Base-by-base conservation (phyloP, 2,888 invertebrate species). In the Calameuta pallipes region DNA sequence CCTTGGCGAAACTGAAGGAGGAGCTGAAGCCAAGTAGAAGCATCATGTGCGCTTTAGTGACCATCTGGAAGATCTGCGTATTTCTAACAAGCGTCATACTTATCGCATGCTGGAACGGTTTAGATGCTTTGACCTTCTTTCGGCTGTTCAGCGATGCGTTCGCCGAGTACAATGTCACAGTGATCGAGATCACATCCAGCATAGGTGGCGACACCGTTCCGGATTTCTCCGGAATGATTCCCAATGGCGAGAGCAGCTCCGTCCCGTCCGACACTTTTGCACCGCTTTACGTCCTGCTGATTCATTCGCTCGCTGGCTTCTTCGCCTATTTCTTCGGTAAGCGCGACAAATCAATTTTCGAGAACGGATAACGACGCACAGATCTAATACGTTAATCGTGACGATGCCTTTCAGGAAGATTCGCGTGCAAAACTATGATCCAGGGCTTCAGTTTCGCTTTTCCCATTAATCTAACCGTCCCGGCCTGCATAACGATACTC, bases 381-480 rank as follows among this genome's bases (percentile, higher is more conserved):
- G 36, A 3, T 41, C 12, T 15, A 11, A 12, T 56, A 15, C 12
- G 41, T 34, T 73, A 9, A 73, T 68, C 11, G 36, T 73, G 1
- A 33, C 15, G 30, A n/a, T 35, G 11, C n/a, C 9, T 34, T 85
- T 79, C 89, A 92, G 93, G 95, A 6, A 98, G 97, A 92, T 96
- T 97, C 84, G 96, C 97, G 0, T 97, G 97, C 92, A 97, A 96
- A 92, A 96, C 97, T 82, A 94, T 96, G 89, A 97, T 98, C 89
- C 98, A 98, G 90, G 94, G 95, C 77, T 95, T 97, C 89, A 96
- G 97, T 85, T 98, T 96, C 86, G 96, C 98, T 0, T 94, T 98
- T 81, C 97, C 98, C 0, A 92, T 98, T 70, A 95, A 94, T 86
- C 92, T 98, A 15, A 94, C 95, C 0, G 95, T 96, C 0, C 98